Base-by-base conservation (phyloP, 2,888 invertebrate species). In the Gnatocerus cornutus region DNA sequence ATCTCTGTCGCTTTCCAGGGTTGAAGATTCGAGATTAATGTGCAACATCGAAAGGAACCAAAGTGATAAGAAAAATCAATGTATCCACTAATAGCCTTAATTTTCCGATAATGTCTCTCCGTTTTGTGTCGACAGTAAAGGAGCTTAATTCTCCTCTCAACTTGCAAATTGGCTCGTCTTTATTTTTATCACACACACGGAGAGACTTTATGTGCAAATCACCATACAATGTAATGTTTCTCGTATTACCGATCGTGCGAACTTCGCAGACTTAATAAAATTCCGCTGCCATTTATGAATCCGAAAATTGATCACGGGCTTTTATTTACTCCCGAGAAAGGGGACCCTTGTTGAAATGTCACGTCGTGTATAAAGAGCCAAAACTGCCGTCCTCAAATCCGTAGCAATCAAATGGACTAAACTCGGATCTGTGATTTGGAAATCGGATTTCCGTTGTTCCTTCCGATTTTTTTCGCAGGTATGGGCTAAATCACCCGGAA, bases 11-110 rank as follows among this genome's bases (percentile, higher is more conserved):
- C 48, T 53, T 43, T 53, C 43, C 10, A 46, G 33, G 29, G 41
- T 56, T 67, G 16, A 52, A 67, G 59, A 58, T 50, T 33, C 12
- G 43, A 39, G 66, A 67, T 67, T 67, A 52, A 67, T 58, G 65
- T 43, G 5, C 12, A 63, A 53, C 45, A 58, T 59, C 58, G 50
- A 12, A 29, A 14, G 12, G 66, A 59, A 29, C 41, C 45, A 45
- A 69, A 69, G 45, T 27, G 73, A 73, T 73, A 73, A 73, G 71
- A 50, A 68, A 73, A 73, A 71, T 73, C 73, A 65, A 71, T 73
- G 71, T 61, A 63, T 68, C 48, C 65, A 66, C 66, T 73, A 73
- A 73, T 73, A 70, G 73, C 73, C 46, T 72, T 73, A 72, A 72
- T 73, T 73, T 73, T 62, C 68, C 68, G 68, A 68, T 68, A 68